These are phyloP conservation scores for Spodoptera exigua DNA, from an alignment of 2,888 invertebrate genomes.

Conservation along the genomic window DNA sequence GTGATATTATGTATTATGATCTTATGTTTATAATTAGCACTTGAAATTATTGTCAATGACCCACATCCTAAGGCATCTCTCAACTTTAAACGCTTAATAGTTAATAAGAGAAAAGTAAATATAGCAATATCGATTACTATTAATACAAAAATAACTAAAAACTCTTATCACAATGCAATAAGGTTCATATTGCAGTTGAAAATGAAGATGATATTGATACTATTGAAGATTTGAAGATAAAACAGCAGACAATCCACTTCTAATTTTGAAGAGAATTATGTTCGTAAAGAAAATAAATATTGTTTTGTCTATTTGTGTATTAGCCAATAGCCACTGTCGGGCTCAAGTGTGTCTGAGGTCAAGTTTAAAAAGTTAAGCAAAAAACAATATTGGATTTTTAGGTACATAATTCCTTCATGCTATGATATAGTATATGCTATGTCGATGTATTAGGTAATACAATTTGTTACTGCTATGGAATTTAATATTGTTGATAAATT, in stretches of 20 bases:
- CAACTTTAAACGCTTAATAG: constrained; percentile 23
- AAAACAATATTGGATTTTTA: constrained; percentile 12
- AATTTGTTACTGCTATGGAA: too few relatives aligned
- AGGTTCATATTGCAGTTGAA: constrained; percentile 27
- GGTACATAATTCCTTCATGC: too few relatives aligned
- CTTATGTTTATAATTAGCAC: not conserved
- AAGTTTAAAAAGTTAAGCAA: constrained; percentile 5
- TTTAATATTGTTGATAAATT: too few relatives aligned
- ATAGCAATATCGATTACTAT: constrained; percentile 46
- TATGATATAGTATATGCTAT: too few relatives aligned
- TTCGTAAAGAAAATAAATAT: constrained; percentile 34
- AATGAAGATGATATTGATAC: constrained; percentile 12
- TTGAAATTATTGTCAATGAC: constrained; percentile 36
- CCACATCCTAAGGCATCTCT: constrained; percentile 38
- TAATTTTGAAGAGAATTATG: constrained; percentile 32
- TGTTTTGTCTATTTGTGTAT: constrained; percentile 14
- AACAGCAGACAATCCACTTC: constrained; percentile 23
- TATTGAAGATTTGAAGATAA: constrained; percentile 2
- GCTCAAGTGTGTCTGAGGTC: constrained; percentile 25
- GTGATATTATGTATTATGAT: too few relatives aligned
- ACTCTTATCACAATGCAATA: constrained; percentile 32
- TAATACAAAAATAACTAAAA: constrained; percentile 27
- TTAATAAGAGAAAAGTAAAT: constrained; percentile 36
- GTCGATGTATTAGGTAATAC: too few relatives aligned
- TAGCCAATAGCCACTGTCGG: constrained; percentile 34